phyloP scores from a whole-genome alignment of 1,140 invertebrate genomes.

The Orius laevigatus region DNA sequence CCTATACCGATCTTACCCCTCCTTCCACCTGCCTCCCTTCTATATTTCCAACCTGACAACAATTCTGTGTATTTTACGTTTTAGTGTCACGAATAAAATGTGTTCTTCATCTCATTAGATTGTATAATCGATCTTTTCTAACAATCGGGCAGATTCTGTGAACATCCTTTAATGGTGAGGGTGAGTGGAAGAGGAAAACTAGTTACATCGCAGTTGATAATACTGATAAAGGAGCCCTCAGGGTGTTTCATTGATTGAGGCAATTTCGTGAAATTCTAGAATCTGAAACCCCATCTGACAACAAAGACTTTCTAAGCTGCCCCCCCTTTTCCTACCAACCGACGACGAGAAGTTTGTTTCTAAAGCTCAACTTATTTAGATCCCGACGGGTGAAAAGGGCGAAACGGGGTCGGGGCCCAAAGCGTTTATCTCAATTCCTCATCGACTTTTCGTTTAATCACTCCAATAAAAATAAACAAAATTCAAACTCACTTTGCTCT shows the following conservation, averaged over 20 bases:
- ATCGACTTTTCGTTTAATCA: background rate
- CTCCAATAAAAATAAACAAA: constrained; percentile 2
- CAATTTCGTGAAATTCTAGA: too few relatives aligned
- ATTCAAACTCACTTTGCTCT: constrained; percentile 34
- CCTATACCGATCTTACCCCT: too few relatives aligned
- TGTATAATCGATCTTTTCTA: constrained; percentile 1
- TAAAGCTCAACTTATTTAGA: background rate
- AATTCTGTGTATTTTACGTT: too few relatives aligned
- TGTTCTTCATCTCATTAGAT: background rate
- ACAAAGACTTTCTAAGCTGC: too few relatives aligned
- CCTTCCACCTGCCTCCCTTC: too few relatives aligned
- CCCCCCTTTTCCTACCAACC: background rate
- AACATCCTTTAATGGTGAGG: too few relatives aligned
- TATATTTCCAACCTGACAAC: too few relatives aligned
- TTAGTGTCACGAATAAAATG: too few relatives aligned
- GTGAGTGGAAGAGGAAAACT: background rate
- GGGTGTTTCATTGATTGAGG: background rate
- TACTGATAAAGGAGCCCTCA: background rate
- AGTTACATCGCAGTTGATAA: background rate
- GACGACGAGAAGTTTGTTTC: background rate
- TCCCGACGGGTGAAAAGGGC: background rate
- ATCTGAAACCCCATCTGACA: too few relatives aligned
- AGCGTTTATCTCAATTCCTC: constrained; percentile 4
- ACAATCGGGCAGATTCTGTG: background rate
- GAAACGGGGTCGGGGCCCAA: background rate